Base-by-base conservation (phyloP, 2,888 invertebrate species). In the Cheilosia urbana region DNA sequence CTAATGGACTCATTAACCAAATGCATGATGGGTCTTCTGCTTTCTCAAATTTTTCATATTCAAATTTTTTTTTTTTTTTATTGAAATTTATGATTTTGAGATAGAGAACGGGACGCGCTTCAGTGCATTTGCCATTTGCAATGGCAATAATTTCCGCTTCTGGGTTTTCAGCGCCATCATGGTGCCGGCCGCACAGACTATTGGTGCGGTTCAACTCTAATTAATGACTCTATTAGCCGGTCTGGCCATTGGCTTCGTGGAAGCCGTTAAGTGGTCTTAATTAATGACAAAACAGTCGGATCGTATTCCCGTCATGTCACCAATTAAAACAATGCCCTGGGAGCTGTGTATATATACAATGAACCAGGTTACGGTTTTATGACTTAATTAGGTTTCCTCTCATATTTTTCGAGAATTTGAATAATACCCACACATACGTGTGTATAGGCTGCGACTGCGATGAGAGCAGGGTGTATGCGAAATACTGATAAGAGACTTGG, bases 111-210 rank as follows among this genome's bases (percentile, higher is more conserved):
- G 37, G 19, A 53, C 37, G 66, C 63, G 80, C 40, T 81, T 77
- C 30, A 85, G 76, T 85, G 85, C 85, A 81, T 80, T 68, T 72
- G 80, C 81, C 81, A 85, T 85, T 85, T 85, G 85, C 81, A 85
- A 85, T 85, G 76, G 85, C 80, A 85, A 85, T 85, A 80, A 85
- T 85, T 85, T 85, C 85, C 85, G 85, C 80, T 85, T 72, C 85
- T 81, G 45, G 63, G 62, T 80, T 85, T 85, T 81, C 85, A 80
- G 77, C 85, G 72, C 85, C 85, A 80, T 77, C 80, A 72, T 17
- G 17, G 9, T 47, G 2, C 58, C 65, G 62, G 62, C 2, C 30
- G 34, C 13, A n/a, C 6, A 11, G 34, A 5, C 15, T 66, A n/a
- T 34, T 34, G 17, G 19, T 45, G 55, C 13, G 47, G 57, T 37